Evolutionary conservation across 2,888 invertebrate species (phyloP).

Genomic region (Metopia argyrocephala): DNA sequence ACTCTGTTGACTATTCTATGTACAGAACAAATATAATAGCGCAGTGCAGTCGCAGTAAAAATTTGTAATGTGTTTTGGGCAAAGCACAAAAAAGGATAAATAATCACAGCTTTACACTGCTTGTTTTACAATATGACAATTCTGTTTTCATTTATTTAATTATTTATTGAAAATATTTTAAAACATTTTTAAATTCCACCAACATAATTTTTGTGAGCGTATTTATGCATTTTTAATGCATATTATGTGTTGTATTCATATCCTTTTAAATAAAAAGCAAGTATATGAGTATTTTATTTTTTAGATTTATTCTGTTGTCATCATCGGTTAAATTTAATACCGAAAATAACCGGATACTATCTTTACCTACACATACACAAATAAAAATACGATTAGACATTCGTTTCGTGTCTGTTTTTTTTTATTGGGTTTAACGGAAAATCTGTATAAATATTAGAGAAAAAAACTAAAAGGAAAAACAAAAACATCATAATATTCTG

Average conservation of each 20-base stretch:
- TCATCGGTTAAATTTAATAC: constrained; percentile 9
- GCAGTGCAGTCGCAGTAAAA: too few species aligned
- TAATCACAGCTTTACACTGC: too few species aligned
- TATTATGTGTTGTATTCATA: constrained; percentile 4
- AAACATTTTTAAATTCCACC: not conserved
- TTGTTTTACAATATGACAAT: too few species aligned
- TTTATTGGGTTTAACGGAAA: constrained; percentile 28
- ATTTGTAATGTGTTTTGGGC: too few species aligned
- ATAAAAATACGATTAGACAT: not conserved
- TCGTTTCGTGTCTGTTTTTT: too few species aligned
- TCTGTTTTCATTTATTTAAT: too few species aligned
- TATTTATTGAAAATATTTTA: not conserved
- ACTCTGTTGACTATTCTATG: too few species aligned
- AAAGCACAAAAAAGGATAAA: too few species aligned
- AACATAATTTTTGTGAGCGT: too few species aligned
- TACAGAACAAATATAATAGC: too few species aligned
- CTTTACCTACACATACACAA: not conserved
- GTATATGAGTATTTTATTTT: constrained; percentile 29
- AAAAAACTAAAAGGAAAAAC: constrained; percentile 18
- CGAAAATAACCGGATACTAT: constrained; percentile 49
- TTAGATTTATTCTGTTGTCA: constrained; percentile 41
- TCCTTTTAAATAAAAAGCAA: too few species aligned
- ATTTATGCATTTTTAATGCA: too few species aligned
- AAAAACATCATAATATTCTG: constrained; percentile 40
- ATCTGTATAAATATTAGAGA: constrained; percentile 27